Base-by-base conservation (phyloP, 2,113 vertebrate species). In the Pterocles gutturalis region DNA sequence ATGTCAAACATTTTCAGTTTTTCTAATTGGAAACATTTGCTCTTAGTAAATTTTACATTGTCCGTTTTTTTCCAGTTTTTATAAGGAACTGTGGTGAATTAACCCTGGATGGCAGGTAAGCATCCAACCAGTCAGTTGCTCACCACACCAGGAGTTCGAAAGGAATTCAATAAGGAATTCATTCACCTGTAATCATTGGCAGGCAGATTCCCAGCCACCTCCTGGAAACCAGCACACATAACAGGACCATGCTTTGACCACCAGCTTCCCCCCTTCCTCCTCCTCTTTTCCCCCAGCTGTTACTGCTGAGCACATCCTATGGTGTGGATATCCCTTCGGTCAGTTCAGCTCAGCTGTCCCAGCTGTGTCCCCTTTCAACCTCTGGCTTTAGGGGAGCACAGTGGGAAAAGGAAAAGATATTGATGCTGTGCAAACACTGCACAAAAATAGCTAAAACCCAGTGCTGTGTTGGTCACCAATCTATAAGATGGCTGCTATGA, bases 211-310 rank as follows among this genome's bases (percentile, higher is more conserved):
- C 38, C 34, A 49, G 33, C 15, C 22, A 34, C 19, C 21, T 25
- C 28, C 41, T 48, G 36, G 12, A 86, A 64, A 48, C 5, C 2
- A 54, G 10, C 10, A 75, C 12, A 66, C 0, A 0, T n/a, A 73
- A 65, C 10, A 65, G 11, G 33, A 7, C 17, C 11, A 22, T 48
- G 17, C 19, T 14, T 61, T 61, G 73, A 38, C 6, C 17, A 83
- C 2, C 11, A 15, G 1, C 13, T 15, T 24, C 13, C 7, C 8
- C 7, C 10, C 6, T 18, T 1, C 1, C 0, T 51, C 8, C 22
- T 70, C 16, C 13, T 45, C 17, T 46, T 49, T 49, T 71, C 19
- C 21, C 22, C 31, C 33, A 28, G 48, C 28, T 60, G 6, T 31
- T 55, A 48, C 1, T 10, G 3, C 5, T 11, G 6, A 77, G 18